A percentile compares a stretch with the other conserved stretches of the same genome.
Conservation (phyloP, 1,140 invertebrate genomes). For the Samia ricini region DNA sequence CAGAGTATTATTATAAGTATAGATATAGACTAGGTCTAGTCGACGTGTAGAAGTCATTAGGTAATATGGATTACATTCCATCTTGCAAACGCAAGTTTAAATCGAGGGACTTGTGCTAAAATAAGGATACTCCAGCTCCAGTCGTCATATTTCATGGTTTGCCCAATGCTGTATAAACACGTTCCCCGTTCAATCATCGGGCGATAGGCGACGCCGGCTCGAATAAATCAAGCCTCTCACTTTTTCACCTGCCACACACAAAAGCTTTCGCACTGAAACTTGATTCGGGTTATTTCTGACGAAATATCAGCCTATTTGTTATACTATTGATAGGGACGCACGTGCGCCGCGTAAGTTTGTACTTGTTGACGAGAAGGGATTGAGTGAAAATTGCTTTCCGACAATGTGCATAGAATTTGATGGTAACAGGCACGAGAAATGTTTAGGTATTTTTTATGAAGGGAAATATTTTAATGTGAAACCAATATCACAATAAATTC, state of each 20-base stretch:
- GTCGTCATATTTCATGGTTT: conserved; percentile 68
- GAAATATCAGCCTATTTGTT: conserved; percentile 77
- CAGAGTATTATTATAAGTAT: too few relatives aligned
- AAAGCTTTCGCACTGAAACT: conserved; percentile 74
- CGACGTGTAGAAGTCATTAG: background rate
- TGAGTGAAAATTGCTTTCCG: conserved; percentile 68
- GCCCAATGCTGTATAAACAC: conserved; percentile 69
- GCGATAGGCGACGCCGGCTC: conserved; percentile 69
- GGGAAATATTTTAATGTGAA: conserved; percentile 10
- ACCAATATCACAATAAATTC: too few relatives aligned
- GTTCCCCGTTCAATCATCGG: conserved; percentile 69
- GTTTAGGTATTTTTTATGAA: conserved; percentile 10
- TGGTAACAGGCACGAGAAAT: conserved; percentile 35
- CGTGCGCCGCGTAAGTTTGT: conserved; percentile 70
- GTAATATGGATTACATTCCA: background rate
- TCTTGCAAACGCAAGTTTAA: background rate
- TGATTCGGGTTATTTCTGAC: conserved; percentile 77
- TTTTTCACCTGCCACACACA: conserved; percentile 78
- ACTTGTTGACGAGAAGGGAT: conserved; percentile 70
- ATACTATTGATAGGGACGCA: conserved; percentile 74
- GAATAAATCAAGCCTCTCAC: conserved; percentile 75
- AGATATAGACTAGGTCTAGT: too few relatives aligned
- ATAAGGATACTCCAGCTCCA: conserved; percentile 39
- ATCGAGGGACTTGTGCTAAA: background rate
- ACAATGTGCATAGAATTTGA: conserved; percentile 67